A percentile compares a stretch with the other conserved stretches of the same genome.
phyloP scores from a whole-genome alignment of 2,888 invertebrate species.

The Habroteleia sp. region DNA sequence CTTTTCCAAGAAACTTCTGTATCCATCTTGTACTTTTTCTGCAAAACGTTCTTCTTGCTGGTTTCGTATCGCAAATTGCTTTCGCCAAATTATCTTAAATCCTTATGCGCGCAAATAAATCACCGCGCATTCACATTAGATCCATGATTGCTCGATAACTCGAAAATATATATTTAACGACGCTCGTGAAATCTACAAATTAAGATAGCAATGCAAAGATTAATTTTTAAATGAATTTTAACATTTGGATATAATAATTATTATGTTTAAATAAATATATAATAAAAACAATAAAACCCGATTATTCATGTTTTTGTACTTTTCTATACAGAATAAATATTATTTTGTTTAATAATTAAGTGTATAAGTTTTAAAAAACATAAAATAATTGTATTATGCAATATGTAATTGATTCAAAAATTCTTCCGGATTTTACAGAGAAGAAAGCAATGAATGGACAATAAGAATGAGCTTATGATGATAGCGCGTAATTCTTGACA shows the following conservation, averaged over 20 bases:
- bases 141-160: conserved; percentile 46
- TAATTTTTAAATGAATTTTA: no score
- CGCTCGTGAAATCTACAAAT: conserved; percentile 18
- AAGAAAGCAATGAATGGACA: conserved; percentile 47
- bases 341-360: no score
- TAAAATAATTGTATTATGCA: not conserved
- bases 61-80: conserved; percentile 69
- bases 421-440: conserved; percentile 3
- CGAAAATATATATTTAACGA: conserved; percentile 51
- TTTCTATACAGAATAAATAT: no score
- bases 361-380: no score
- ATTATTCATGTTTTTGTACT: no score
- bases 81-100: conserved; percentile 70
- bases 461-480: conserved; percentile 35
- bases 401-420: conserved; percentile 13
- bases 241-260: no score
- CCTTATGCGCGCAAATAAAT: conserved; percentile 50
- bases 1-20: conserved; percentile 72
- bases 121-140: conserved; percentile 34
- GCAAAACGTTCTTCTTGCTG: conserved; percentile 23
- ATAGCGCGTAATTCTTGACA: conserved; percentile 45
- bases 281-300: no score
- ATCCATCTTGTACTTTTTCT: conserved; percentile 28
- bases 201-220: no score
- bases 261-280: no score